Evolutionary conservation across 2,797 vertebrate genomes (phyloP).

Genomic region (Chaetodon trifasciatus): DNA sequence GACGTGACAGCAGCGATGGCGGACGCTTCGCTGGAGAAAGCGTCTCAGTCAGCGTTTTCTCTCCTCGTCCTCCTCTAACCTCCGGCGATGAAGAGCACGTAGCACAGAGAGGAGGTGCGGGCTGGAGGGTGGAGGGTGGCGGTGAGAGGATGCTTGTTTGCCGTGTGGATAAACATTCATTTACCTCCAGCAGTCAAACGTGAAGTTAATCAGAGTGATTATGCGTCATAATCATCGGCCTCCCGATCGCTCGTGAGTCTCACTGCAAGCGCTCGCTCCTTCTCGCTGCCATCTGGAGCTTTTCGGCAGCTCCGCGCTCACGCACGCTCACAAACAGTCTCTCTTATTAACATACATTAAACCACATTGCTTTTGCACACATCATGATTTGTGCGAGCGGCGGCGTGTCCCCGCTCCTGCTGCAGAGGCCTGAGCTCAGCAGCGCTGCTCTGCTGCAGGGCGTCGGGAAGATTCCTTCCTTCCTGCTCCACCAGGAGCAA

Average conservation of each 20-base stretch:
- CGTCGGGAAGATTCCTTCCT: constrained; percentile 30
- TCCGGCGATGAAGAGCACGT: constrained; percentile 51
- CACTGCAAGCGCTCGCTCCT: constrained; percentile 61
- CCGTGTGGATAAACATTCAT: constrained; percentile 84
- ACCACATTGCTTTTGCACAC: constrained; percentile 54
- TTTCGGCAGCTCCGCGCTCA: constrained; percentile 28
- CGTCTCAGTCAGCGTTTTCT: constrained; percentile 77
- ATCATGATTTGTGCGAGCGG: constrained; percentile 64
- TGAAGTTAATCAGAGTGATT: constrained; percentile 86
- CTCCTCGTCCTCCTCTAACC: constrained; percentile 58
- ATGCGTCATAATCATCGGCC: constrained; percentile 75
- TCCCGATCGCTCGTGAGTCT: constrained; percentile 39
- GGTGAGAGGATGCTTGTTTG: constrained; percentile 73
- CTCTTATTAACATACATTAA: constrained; percentile 71
- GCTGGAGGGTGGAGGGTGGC: neutral
- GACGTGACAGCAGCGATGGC: constrained; percentile 63
- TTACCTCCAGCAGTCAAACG: constrained; percentile 82
- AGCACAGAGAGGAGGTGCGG: constrained; percentile 5
- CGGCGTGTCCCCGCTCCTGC: constrained; percentile 33
- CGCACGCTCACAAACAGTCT: constrained; percentile 22
- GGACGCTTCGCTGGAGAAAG: constrained; percentile 52
- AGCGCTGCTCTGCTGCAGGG: constrained; percentile 57
- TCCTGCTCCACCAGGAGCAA: constrained; percentile 32
- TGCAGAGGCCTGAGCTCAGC: constrained; percentile 74
- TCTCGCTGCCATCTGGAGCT: constrained; percentile 78